phyloP scores from a whole-genome alignment of 2,888 invertebrate genomes.

The Amblyjoppa fuscipennis region DNA sequence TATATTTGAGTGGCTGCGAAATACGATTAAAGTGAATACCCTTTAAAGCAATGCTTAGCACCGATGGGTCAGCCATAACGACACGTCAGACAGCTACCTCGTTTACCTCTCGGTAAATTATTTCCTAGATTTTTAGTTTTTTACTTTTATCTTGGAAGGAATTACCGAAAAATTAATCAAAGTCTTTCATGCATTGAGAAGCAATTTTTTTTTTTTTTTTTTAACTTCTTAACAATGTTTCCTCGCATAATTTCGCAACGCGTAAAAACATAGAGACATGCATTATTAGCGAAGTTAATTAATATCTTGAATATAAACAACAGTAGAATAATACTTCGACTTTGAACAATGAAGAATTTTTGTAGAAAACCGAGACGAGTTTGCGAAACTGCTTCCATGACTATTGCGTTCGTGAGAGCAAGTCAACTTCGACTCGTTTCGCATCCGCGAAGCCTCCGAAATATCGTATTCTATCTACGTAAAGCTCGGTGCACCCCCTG shows the following conservation, averaged over 20 bases:
- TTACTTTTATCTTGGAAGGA: too few relatives aligned
- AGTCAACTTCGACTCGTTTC: constrained; percentile 25
- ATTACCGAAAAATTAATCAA: too few relatives aligned
- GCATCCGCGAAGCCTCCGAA: constrained; percentile 66
- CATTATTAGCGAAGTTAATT: background rate
- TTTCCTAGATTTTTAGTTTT: too few relatives aligned
- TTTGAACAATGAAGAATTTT: background rate
- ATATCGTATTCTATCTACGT: constrained; percentile 78
- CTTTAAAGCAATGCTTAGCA: background rate
- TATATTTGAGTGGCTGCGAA: background rate
- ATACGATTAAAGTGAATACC: background rate
- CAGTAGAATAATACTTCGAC: background rate
- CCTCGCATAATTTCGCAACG: background rate
- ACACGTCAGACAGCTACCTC: background rate
- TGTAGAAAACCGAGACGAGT: constrained; percentile 10
- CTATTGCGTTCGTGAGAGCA: constrained; percentile 35
- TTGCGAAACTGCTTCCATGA: constrained; percentile 22
- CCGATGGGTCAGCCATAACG: constrained; percentile 35
- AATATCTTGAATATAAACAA: background rate
- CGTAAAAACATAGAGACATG: background rate
- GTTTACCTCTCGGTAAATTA: too few relatives aligned
- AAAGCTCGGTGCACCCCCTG: constrained; percentile 61
- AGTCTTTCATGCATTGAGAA: too few relatives aligned
- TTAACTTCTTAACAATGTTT: background rate
- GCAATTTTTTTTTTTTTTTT: background rate